phyloP scores from a whole-genome alignment of 2,113 vertebrate species.

The Pica pica region DNA sequence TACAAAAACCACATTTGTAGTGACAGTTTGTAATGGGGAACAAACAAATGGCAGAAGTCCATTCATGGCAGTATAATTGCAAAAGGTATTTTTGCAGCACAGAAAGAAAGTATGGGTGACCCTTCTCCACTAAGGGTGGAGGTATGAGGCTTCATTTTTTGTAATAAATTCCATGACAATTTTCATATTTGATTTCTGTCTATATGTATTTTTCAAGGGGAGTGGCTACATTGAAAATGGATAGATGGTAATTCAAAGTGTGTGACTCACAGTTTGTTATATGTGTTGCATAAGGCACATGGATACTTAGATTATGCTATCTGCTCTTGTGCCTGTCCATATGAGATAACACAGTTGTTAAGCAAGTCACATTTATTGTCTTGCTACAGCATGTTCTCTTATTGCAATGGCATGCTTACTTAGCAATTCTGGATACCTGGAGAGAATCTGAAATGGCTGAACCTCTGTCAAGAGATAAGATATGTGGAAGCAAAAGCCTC shows the following conservation, averaged over 20 bases:
- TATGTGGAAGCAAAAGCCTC: background rate
- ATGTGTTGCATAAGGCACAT: background rate
- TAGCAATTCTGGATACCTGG: background rate
- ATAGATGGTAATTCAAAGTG: background rate
- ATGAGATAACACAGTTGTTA: background rate
- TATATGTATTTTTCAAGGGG: background rate
- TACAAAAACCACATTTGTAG: background rate
- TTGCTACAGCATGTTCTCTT: background rate
- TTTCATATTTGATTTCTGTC: background rate
- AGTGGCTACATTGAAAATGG: background rate
- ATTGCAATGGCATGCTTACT: background rate
- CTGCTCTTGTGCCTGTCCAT: background rate
- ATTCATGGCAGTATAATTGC: background rate
- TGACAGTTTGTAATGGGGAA: background rate
- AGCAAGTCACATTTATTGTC: constrained; percentile 1
- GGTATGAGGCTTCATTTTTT: background rate
- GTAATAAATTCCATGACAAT: background rate
- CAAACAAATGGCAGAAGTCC: background rate
- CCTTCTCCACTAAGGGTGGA: background rate
- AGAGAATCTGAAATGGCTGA: constrained; percentile 2
- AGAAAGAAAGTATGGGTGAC: background rate
- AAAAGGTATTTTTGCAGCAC: background rate
- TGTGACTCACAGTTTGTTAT: background rate
- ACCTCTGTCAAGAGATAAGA: background rate
- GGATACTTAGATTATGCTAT: background rate